Evolutionary conservation across 2,888 invertebrate species (phyloP), one percentile per base, ranked within the genome.

Genomic region (Melieria crassipennis): DNA sequence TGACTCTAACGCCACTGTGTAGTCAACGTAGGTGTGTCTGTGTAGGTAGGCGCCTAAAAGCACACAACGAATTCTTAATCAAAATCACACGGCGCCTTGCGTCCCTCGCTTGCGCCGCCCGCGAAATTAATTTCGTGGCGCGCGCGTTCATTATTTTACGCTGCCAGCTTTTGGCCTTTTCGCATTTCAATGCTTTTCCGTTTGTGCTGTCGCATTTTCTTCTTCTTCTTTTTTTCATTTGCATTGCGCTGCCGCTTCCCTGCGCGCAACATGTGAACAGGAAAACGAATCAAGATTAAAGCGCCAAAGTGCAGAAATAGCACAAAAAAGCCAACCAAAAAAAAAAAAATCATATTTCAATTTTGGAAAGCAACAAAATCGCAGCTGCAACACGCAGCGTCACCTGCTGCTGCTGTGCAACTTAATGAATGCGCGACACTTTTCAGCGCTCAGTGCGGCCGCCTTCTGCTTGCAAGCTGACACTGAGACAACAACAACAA

Each of bases 121-220:
- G 52, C 62, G 69, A 56, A 69, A 55, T 69, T 69, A 48, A 56
- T 62, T 45, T 79, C 78, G 77, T 80, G 80, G 83, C 82, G 81
- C 83, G 81, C 83, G 30, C 82, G 82, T 84, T 83, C 82, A 79
- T 79, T 83, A 82, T 79, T 84, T 82, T 81, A n/a, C 30, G 30
- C 50, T 45, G 46, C n/a, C 60, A 9, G 9, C 13, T 43, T 58
- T 5, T 46, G n/a, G 42, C 11, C 47, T 72, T 81, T 77, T 80
- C 83, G 77, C 80, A 79, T 84, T 84, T 83, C 81, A 83, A 80
- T 78, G 79, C 81, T 76, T 81, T 83, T 84, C 83, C 76, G 82
- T 61, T 56, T n/a, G 55, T 42, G 61, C 30, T 47, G 61, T 47
- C 9, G 16, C 47, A 11, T 61, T 52, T 61, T 50, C 50, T 55